phyloP scores from a whole-genome alignment of 2,797 vertebrate genomes.

The Phalloptychus januarius region DNA sequence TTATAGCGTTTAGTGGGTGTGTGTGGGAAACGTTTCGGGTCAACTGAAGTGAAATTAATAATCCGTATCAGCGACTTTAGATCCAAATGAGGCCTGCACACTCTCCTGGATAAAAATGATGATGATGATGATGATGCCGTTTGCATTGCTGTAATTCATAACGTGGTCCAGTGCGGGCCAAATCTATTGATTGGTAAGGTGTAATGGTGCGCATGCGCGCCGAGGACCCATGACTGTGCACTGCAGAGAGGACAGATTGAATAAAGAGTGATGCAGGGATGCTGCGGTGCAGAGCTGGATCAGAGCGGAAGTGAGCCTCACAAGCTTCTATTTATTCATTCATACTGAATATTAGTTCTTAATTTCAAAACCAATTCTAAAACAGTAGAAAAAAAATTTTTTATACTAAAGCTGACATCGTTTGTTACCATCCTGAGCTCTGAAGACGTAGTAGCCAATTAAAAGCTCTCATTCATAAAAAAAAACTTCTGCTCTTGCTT shows the following conservation, averaged over 20 bases:
- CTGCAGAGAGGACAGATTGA: conserved; percentile 61
- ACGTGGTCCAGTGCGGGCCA: conserved; percentile 53
- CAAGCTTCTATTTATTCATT: background rate
- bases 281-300: conserved; percentile 1
- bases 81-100: background rate
- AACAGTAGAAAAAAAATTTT: too few species aligned
- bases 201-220: conserved; percentile 65
- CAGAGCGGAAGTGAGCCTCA: background rate
- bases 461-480: background rate
- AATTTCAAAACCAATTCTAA: too few species aligned
- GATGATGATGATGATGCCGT: background rate
- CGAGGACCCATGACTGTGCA: conserved; percentile 73
- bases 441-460: background rate
- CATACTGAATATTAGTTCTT: background rate
- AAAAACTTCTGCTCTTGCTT: background rate
- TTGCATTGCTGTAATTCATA: conserved; percentile 22
- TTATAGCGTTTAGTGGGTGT: background rate
- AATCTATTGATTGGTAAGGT: conserved; percentile 66
- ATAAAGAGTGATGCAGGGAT: conserved; percentile 44
- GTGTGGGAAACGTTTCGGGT: background rate
- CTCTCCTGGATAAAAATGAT: background rate
- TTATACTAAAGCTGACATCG: background rate
- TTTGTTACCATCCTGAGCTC: background rate
- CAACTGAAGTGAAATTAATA: background rate
- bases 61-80: background rate